Conservation (phyloP, 2,797 vertebrate genomes). For the Gallinago stenura region DNA sequence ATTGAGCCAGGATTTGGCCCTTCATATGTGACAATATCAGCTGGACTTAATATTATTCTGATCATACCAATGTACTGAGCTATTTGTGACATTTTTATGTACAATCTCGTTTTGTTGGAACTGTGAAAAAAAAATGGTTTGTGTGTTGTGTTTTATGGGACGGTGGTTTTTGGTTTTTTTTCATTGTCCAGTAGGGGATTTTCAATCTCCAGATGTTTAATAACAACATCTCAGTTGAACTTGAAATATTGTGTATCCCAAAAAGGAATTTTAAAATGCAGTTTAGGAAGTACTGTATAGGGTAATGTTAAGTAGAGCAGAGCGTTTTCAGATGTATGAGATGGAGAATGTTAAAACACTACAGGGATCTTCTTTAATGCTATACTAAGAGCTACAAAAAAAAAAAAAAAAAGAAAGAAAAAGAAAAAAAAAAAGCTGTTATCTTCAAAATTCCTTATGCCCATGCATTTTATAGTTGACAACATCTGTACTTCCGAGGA, state of each 20-base stretch:
- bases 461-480: background rate
- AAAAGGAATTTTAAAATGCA: constrained; percentile 26
- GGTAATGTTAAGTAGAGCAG: background rate
- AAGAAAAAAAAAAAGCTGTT: background rate
- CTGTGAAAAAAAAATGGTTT: constrained; percentile 73
- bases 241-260: constrained; percentile 4
- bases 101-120: constrained; percentile 52
- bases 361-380: constrained; percentile 17
- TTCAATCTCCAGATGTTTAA: constrained; percentile 16
- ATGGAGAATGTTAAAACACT: background rate
- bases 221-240: background rate
- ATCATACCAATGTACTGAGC: constrained; percentile 30
- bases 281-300: background rate
- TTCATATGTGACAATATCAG: constrained; percentile 29
- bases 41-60: constrained; percentile 57
- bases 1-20: constrained; percentile 52
- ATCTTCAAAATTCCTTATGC: background rate
- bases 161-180: constrained; percentile 17
- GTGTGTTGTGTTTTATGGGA: constrained; percentile 51
- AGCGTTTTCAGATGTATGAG: background rate
- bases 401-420: too few relatives aligned
- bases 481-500: background rate
- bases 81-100: constrained; percentile 49
- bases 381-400: background rate
- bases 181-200: background rate